A percentile compares a stretch with the other conserved stretches of the same genome.
phyloP scores from a whole-genome alignment of 1,140 invertebrate genomes.

The Diorhabda carinulata region DNA sequence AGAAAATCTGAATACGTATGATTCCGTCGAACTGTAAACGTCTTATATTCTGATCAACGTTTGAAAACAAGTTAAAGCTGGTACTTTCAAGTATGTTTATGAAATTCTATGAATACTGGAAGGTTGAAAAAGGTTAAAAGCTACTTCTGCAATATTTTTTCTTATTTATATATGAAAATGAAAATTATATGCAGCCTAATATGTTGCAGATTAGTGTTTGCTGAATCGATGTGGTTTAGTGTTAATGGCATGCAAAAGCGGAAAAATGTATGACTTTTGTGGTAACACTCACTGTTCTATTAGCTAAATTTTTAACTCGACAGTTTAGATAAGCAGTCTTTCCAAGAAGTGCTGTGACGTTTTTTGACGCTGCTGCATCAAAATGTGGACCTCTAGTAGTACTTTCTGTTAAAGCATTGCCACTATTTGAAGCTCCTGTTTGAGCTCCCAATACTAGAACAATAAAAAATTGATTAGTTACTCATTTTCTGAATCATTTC shows the following conservation, averaged over 20 bases:
- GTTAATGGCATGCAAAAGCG: background rate
- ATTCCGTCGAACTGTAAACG: too few relatives aligned
- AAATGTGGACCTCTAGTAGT: constrained; percentile 63
- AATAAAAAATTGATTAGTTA: background rate
- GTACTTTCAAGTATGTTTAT: too few relatives aligned
- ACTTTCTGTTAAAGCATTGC: constrained; percentile 35
- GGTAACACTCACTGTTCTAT: constrained; percentile 65
- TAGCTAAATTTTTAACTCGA: constrained; percentile 72
- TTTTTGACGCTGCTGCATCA: constrained; percentile 67
- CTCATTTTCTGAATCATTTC: too few relatives aligned
- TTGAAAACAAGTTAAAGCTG: too few relatives aligned
- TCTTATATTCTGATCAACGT: too few relatives aligned
- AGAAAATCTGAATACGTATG: too few relatives aligned
- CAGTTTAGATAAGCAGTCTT: constrained; percentile 75
- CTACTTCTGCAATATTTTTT: too few relatives aligned
- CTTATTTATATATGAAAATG: too few relatives aligned
- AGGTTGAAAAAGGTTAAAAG: too few relatives aligned
- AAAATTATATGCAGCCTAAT: too few relatives aligned
- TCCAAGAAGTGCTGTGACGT: constrained; percentile 75
- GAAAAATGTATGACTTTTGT: background rate
- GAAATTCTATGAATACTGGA: too few relatives aligned
- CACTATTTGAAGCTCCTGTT: constrained; percentile 15
- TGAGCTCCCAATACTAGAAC: constrained; percentile 14
- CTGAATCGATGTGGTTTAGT: background rate
- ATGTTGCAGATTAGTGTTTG: too few relatives aligned